phyloP scores from a whole-genome alignment of 1,140 invertebrate genomes.

The Hestina assimilis region DNA sequence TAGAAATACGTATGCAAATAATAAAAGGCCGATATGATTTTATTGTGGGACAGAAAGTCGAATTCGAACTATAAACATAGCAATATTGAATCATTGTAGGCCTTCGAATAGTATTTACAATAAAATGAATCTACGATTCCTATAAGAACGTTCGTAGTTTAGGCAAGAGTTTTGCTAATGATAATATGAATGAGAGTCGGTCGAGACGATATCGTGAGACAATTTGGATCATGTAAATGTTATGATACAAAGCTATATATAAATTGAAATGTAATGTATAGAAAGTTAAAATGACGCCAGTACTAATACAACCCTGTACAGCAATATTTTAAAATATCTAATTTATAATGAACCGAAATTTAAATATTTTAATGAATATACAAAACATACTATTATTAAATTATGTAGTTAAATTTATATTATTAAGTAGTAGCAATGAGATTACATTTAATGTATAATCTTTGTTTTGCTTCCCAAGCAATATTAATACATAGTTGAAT shows the following conservation, averaged over 20 bases:
- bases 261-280: background rate
- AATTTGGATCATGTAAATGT: background rate
- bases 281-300: slow-evolving; percentile 4
- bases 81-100: slow-evolving; percentile 67
- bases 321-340: slow-evolving; percentile 24
- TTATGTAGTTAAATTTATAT: background rate
- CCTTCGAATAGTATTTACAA: slow-evolving; percentile 74
- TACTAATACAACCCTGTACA: slow-evolving; percentile 23
- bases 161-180: slow-evolving; percentile 67
- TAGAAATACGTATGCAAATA: slow-evolving; percentile 7
- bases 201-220: slow-evolving; percentile 24
- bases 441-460: background rate
- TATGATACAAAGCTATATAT: background rate
- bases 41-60: slow-evolving; percentile 49
- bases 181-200: slow-evolving; percentile 45
- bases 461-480: background rate
- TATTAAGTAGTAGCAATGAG: background rate
- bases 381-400: background rate
- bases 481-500: background rate
- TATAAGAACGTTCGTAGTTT: slow-evolving; percentile 58
- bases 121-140: slow-evolving; percentile 64
- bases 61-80: slow-evolving; percentile 58
- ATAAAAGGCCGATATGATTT: slow-evolving; percentile 41
- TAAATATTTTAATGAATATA: background rate
- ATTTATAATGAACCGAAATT: slow-evolving; percentile 9